Percentiles rank a stretch among this genome's conserved stretches.
Conservation (phyloP, 1,140 invertebrate genomes). For the Ptiloglossa arizonensis region DNA sequence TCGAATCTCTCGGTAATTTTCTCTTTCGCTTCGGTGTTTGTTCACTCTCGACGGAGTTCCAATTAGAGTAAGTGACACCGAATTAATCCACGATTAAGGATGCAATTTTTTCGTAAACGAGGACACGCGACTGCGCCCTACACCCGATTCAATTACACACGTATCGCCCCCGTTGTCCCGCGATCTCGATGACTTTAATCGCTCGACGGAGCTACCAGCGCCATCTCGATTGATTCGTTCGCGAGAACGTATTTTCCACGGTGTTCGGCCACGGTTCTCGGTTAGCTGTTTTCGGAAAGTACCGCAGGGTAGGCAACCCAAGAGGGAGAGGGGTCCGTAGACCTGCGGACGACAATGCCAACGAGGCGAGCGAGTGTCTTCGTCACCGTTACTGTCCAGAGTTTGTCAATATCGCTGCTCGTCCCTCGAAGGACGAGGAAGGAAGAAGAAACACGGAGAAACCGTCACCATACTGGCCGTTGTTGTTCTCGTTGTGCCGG, state of each 20-base stretch:
- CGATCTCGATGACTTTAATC: background rate
- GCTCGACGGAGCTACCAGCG: background rate
- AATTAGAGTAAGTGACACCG: background rate
- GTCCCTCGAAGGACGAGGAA: background rate
- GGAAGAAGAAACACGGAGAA: too few relatives aligned
- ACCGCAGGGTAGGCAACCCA: too few relatives aligned
- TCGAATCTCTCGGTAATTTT: background rate
- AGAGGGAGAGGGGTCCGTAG: background rate
- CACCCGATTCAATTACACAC: too few relatives aligned
- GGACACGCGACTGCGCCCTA: too few relatives aligned
- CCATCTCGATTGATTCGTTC: constrained; percentile 9
- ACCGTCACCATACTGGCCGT: background rate
- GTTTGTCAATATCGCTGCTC: constrained; percentile 37
- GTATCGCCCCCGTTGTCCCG: too few relatives aligned
- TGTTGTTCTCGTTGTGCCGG: background rate
- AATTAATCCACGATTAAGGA: background rate
- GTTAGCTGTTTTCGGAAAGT: background rate
- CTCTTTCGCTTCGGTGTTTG: background rate
- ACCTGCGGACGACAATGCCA: constrained; percentile 7
- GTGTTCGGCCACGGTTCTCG: too few relatives aligned
- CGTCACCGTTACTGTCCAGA: constrained; percentile 4
- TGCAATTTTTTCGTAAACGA: background rate
- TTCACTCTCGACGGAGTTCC: background rate
- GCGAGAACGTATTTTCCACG: background rate
- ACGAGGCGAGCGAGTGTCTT: background rate